Evolutionary conservation across 2,888 invertebrate species (phyloP), one percentile per base, ranked within the genome.

Genomic region (Gryllus longicercus): DNA sequence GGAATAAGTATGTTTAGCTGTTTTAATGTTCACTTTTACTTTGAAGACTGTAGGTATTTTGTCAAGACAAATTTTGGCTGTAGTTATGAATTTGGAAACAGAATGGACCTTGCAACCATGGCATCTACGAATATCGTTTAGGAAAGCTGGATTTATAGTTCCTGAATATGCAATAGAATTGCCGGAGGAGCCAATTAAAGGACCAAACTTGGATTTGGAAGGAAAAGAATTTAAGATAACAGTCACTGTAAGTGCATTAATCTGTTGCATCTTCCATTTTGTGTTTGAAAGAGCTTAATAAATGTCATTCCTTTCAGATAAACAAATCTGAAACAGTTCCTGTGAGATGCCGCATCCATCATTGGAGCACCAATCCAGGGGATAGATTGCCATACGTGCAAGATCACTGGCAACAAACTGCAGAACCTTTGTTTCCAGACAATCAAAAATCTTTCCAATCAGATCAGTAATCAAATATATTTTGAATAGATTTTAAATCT

Each of bases 91-190:
- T 85, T 92, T 93, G 85, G 90, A 92, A 50, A 89, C 90, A 78
- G 92, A 94, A 0, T 98, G 97, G 97, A 92, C 91, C 0, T 85
- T 98, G n/a, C 92, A 96, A 85, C 93, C 93, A 0, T 95, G 95
- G 93, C 97, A 98, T 86, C 87, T 98, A 16, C 90, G 90, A 85
- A 88, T 92, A 5, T 92, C 93, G 8, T 93, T 97, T 83, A 90
- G 97, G 50, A 93, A 92, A 87, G 89, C 90, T 79, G 94, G 93
- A 0, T 91, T 91, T 84, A 86, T 92, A 81, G 93, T 94, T 11
- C 91, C 93, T 0, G 94, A 95, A 82, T 88, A 93, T 83, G 90
- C 93, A 2, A 95, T 97, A 82, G 90, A 90, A 81, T 87, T 97
- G 88, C 96, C 96, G 0, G 88, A 91, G 23, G 88, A 90, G 79